These are phyloP conservation scores for Conomelus anceps DNA, from an alignment of 2,888 invertebrate genomes.

Conservation along the genomic window DNA sequence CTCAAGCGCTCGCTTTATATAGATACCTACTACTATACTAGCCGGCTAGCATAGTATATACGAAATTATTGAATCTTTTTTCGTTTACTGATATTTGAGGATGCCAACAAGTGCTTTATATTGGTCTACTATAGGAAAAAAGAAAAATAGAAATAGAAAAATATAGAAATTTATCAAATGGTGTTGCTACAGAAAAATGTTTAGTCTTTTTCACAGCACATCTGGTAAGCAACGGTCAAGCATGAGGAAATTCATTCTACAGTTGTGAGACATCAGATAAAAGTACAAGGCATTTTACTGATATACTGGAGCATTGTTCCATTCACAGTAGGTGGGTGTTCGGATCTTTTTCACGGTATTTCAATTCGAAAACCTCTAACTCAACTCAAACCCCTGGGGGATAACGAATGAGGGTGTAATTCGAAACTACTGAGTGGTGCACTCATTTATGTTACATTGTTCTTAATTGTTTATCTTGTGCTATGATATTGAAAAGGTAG, in stretches of 20 bases:
- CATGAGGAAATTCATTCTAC: background rate
- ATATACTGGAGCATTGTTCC: background rate
- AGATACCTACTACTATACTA: too few species aligned
- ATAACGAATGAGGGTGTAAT: background rate
- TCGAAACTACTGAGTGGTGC: background rate
- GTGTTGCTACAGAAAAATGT: too few species aligned
- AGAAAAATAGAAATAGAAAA: too few species aligned
- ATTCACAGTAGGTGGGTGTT: background rate
- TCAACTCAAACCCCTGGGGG: background rate
- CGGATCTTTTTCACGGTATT: background rate
- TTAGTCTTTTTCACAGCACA: too few species aligned
- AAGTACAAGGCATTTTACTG: background rate
- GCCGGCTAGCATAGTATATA: too few species aligned
- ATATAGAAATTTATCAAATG: too few species aligned
- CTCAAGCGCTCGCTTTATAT: too few species aligned
- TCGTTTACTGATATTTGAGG: too few species aligned
- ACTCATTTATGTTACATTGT: background rate
- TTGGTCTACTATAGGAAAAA: too few species aligned
- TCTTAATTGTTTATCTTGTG: background rate
- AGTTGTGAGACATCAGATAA: background rate
- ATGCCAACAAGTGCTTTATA: too few species aligned
- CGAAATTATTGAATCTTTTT: too few species aligned
- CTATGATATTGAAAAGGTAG: background rate
- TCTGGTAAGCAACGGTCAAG: background rate
- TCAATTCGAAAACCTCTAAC: background rate